A percentile compares a stretch with the other conserved stretches of the same genome.
These are phyloP conservation scores for Coregonus suidteri DNA, from an alignment of 2,797 vertebrate species.

Conservation along the genomic window DNA sequence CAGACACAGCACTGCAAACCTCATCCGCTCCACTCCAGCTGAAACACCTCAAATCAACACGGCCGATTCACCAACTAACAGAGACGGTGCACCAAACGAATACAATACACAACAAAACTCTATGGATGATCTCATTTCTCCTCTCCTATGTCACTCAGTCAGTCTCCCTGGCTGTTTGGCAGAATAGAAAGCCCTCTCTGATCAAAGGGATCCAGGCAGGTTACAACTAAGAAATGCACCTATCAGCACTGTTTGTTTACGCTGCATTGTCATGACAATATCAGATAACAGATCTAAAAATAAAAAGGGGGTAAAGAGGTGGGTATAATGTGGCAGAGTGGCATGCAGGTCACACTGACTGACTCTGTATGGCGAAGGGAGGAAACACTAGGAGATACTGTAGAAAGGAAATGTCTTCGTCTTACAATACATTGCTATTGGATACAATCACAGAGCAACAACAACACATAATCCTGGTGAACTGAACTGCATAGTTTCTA, in stretches of 20 bases:
- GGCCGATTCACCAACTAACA: slow-evolving; percentile 2
- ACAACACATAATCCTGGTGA: slow-evolving; percentile 34
- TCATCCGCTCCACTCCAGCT: slow-evolving; percentile 10
- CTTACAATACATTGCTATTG: slow-evolving; percentile 58
- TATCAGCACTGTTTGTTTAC: slow-evolving; percentile 69
- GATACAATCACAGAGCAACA: slow-evolving; percentile 47
- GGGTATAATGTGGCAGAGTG: slow-evolving; percentile 56
- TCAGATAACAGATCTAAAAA: slow-evolving; percentile 75
- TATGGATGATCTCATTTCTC: background rate
- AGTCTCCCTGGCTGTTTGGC: slow-evolving; percentile 50
- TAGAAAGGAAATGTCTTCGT: slow-evolving; percentile 58
- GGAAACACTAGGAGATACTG: slow-evolving; percentile 59
- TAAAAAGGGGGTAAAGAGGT: slow-evolving; percentile 56
- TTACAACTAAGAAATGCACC: slow-evolving; percentile 53
- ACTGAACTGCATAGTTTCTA: slow-evolving; percentile 25
- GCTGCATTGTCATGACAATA: slow-evolving; percentile 72
- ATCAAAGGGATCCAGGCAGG: slow-evolving; percentile 64
- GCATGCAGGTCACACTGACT: slow-evolving; percentile 67
- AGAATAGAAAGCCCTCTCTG: slow-evolving; percentile 65
- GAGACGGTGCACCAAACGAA: slow-evolving; percentile 8
- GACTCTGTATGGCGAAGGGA: slow-evolving; percentile 51
- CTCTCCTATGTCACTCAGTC: slow-evolving; percentile 26
- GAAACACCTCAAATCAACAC: slow-evolving; percentile 9
- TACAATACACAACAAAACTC: background rate
- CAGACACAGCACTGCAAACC: background rate